Base-by-base conservation (phyloP, 2,888 invertebrate species). In the Polymixis flavicincta region DNA sequence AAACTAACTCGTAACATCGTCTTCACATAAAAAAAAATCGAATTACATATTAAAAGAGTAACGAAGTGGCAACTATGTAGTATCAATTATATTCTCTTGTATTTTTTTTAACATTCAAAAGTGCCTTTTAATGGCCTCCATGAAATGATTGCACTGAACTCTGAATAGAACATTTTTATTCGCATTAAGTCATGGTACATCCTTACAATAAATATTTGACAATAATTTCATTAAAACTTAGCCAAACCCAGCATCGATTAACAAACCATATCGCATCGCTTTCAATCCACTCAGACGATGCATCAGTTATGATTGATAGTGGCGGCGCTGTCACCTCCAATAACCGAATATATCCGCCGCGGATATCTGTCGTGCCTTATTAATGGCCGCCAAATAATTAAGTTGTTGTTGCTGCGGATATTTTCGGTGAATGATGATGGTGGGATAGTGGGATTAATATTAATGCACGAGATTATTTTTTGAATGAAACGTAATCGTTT, bases 291-390 rank as follows among this genome's bases (percentile, higher is more conserved):
- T 68, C 28, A n/a, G n/a, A 59, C 63, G 55, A 71, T 60, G 63
- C 59, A 75, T 75, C 66, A 68, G 25, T 32, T 59, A 61, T 63
- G 61, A 82, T 76, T 66, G 42, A 76, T 69, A 76, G 70, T 66
- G 57, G 61, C 71, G 14, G 48, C 32, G 48, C 25, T 63, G 82
- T 66, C 80, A 81, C 77, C 25, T 66, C 37, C 68, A 80, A 72
- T 80, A 76, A 37, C 68, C 71, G 52, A 66, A 66, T 48, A 45
- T 71, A 72, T 81, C 76, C 71, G 80, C 76, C n/a, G 71, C 69
- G 65, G 69, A 76, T 81, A 81, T 72, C 54, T 76, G 71, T 76
- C 76, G 3, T 28, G n/a, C 28, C 45, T 65, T 72, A 71, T 81
- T 81, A 76, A 81, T 72, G 48, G 32, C 71, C 28, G 54, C 52